Base-by-base conservation (phyloP, 2,888 invertebrate genomes). In the Orchesellides sinensis region DNA sequence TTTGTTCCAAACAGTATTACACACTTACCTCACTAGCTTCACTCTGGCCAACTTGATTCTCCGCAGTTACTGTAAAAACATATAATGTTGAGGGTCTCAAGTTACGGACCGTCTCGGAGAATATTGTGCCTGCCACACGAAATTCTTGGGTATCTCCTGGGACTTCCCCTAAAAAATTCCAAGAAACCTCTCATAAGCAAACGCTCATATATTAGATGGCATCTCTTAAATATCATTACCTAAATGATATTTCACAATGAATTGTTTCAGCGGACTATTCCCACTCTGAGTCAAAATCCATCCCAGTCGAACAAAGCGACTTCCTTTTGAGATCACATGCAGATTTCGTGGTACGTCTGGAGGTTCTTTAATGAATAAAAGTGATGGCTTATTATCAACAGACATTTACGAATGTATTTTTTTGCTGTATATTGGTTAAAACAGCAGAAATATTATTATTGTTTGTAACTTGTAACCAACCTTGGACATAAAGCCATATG, bases 41-140 rank as follows among this genome's bases (percentile, higher is more conserved):
- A 80, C 91, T 90, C 52, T 89, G 88, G 2, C 91, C 91, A 8
- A 92, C 89, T 47, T 90, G 89, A 87, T 92, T 92, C 72, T 90
- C 90, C 5, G 91, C 91, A 63, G 90, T 87, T 5, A 91, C 89
- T 27, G 90, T 85, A 47, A 91, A 89, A 54, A 90, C 88, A 87
- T 91, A 91, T 12, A 89, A 84, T 63, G 90, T 90, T 1, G 90
- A 89, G 1, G 91, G 91, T 21, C 89, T 89, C 12, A 92, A 89
- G 69, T 89, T 89, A 2, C 87, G 88, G 4, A 91, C 86, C 0
- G 89, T 89, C 32, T 90, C 90, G 1, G 88, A 87, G n/a, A 89
- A 88, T 6, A 89, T 87, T 2, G 88, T 83, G 0, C 89, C 89
- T 5, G 89, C 84, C 3, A 90, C 89, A 0, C 88, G 89, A 8